These are phyloP conservation scores for Apis laboriosa DNA, from an alignment of 1,140 invertebrate genomes.

Conservation along the genomic window DNA sequence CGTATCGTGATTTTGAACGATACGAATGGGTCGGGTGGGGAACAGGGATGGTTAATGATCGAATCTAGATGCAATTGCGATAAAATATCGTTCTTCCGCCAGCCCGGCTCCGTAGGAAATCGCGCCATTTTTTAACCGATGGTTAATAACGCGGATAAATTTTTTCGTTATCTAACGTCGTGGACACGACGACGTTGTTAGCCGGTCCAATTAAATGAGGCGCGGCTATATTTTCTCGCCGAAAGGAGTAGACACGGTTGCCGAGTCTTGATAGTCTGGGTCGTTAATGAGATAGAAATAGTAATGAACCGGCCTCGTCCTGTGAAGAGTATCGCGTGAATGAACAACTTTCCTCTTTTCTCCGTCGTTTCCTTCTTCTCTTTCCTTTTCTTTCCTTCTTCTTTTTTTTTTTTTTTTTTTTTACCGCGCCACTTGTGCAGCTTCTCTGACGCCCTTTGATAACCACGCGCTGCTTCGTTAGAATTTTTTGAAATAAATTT, in stretches of 20 bases:
- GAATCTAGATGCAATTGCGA: slow-evolving; percentile 57
- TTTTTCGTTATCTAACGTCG: slow-evolving; percentile 33
- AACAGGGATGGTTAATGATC: slow-evolving; percentile 47
- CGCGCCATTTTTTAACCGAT: not conserved
- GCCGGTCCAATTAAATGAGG: slow-evolving; percentile 29
- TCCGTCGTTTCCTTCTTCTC: not conserved
- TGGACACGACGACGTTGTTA: not conserved
- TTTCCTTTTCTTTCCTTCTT: not conserved
- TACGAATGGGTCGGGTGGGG: not conserved
- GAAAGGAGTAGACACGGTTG: slow-evolving; percentile 6
- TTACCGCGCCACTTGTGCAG: slow-evolving; percentile 1
- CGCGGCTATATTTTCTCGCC: not conserved
- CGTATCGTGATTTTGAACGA: slow-evolving; percentile 24
- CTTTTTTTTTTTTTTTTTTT: slow-evolving; percentile 11
- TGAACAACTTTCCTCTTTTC: not conserved
- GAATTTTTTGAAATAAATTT: too few species aligned
- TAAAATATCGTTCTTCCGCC: slow-evolving; percentile 46
- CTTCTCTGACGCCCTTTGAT: not conserved
- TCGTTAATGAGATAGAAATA: slow-evolving; percentile 45
- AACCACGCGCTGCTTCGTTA: not conserved
- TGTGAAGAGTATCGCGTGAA: slow-evolving; percentile 1
- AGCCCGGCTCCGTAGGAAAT: not conserved
- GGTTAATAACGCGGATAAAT: slow-evolving; percentile 39
- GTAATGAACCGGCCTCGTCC: slow-evolving; percentile 17
- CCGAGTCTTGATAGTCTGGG: slow-evolving; percentile 2